Conservation (phyloP, 1,140 invertebrate genomes). For the Notospermus geniculatus region DNA sequence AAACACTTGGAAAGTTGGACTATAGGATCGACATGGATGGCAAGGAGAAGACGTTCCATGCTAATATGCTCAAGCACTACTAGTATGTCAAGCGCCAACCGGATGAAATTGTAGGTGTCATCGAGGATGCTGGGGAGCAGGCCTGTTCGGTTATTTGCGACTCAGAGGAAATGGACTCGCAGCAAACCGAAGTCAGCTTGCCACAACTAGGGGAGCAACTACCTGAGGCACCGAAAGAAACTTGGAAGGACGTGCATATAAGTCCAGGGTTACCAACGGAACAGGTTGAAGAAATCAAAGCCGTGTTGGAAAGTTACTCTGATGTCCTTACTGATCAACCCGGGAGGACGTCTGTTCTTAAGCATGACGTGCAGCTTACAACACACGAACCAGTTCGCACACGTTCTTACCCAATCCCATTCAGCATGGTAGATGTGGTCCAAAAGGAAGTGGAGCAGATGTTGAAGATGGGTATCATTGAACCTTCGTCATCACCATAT, state of each 20-base stretch:
- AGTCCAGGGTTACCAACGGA: background rate
- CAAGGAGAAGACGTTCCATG: background rate
- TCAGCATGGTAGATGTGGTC: constrained; percentile 39
- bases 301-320: constrained; percentile 5
- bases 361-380: constrained; percentile 12
- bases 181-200: background rate
- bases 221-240: background rate
- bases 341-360: constrained; percentile 14
- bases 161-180: background rate
- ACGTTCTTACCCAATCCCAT: constrained; percentile 37
- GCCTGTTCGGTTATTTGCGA: background rate
- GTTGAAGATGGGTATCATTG: constrained; percentile 43
- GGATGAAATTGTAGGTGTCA: background rate
- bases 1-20: background rate
- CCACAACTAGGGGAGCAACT: background rate
- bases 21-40: background rate
- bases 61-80: constrained; percentile 5
- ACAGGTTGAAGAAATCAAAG: background rate
- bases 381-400: constrained; percentile 5
- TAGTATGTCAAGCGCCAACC: background rate
- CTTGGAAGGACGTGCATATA: background rate
- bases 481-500: constrained; percentile 53
- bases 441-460: constrained; percentile 46
- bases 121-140: background rate
- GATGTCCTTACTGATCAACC: constrained; percentile 18